Conservation (phyloP, 2,113 vertebrate genomes). For the Uria aalge region DNA sequence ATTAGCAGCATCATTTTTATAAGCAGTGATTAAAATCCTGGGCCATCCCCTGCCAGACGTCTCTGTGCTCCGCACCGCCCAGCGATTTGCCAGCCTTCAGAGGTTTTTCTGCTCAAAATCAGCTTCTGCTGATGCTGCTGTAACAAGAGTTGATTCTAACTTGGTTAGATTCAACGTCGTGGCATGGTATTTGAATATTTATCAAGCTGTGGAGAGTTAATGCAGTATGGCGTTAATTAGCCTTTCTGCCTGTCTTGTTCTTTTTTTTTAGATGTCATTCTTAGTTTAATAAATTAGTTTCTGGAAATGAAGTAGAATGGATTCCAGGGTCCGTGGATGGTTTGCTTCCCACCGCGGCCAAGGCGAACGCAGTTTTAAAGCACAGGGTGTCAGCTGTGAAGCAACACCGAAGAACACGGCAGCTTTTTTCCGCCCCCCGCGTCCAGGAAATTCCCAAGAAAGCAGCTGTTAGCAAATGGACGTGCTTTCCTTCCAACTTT, state of each 20-base stretch:
- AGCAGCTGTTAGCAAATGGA: not conserved
- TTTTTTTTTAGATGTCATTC: constrained; percentile 71
- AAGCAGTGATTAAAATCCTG: not conserved
- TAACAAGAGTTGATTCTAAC: not conserved
- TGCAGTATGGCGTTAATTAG: constrained; percentile 73
- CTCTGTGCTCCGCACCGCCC: not conserved
- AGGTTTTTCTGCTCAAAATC: not conserved
- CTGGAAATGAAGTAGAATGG: constrained; percentile 52
- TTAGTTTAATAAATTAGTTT: constrained; percentile 68
- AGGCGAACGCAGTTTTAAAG: not conserved
- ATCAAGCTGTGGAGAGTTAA: constrained; percentile 68
- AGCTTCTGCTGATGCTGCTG: not conserved
- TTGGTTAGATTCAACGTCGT: constrained; percentile 32
- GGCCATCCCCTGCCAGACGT: not conserved
- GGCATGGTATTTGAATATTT: constrained; percentile 65
- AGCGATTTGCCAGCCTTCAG: not conserved
- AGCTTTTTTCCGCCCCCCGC: not conserved
- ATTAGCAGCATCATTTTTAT: not conserved
- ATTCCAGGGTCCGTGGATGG: constrained; percentile 27
- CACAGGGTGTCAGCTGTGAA: not conserved
- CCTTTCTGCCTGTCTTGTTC: constrained; percentile 67
- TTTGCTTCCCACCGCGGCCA: not conserved
- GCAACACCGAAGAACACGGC: not conserved
- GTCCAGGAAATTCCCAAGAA: not conserved
- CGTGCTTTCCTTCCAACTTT: not conserved